These are phyloP conservation scores for Frankliniella fusca DNA, from an alignment of 2,888 invertebrate genomes.

Conservation along the genomic window DNA sequence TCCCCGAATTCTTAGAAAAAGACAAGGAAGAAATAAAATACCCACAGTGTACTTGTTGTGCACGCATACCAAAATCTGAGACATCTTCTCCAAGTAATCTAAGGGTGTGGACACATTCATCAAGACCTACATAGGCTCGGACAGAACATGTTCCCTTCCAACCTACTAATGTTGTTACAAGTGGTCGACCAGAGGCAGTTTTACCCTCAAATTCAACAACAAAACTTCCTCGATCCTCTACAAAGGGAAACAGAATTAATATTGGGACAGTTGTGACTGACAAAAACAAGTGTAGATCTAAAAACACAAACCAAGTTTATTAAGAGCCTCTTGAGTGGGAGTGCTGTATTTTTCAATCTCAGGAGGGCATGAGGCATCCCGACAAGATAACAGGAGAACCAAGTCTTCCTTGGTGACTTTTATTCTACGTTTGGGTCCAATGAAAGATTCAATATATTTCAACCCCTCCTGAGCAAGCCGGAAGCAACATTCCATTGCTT, in stretches of 20 bases:
- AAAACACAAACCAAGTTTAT: conserved; percentile 60
- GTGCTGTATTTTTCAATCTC: conserved; percentile 64
- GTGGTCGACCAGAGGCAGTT: neutral
- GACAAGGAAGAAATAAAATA: conserved; percentile 3
- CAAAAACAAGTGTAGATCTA: conserved; percentile 23
- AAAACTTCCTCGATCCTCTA: conserved; percentile 34
- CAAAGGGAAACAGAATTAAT: conserved; percentile 35
- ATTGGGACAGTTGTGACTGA: neutral
- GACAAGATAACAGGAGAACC: conserved; percentile 69
- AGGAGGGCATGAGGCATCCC: conserved; percentile 74
- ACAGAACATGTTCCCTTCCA: conserved; percentile 88
- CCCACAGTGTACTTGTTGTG: neutral
- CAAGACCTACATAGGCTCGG: conserved; percentile 79
- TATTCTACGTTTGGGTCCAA: conserved; percentile 66
- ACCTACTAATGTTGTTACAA: conserved; percentile 59
- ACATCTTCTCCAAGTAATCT: conserved; percentile 80
- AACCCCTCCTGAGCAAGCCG: conserved; percentile 88
- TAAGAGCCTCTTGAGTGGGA: conserved; percentile 62
- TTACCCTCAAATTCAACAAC: conserved; percentile 23
- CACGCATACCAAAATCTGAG: conserved; percentile 69
- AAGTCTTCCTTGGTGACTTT: conserved; percentile 70
- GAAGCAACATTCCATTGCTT: conserved; percentile 80
- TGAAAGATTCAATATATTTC: conserved; percentile 65
- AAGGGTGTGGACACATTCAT: conserved; percentile 82
- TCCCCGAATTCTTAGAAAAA: conserved; percentile 11